phyloP scores from a whole-genome alignment of 2,888 invertebrate species.

The Orchesella flavescens region DNA sequence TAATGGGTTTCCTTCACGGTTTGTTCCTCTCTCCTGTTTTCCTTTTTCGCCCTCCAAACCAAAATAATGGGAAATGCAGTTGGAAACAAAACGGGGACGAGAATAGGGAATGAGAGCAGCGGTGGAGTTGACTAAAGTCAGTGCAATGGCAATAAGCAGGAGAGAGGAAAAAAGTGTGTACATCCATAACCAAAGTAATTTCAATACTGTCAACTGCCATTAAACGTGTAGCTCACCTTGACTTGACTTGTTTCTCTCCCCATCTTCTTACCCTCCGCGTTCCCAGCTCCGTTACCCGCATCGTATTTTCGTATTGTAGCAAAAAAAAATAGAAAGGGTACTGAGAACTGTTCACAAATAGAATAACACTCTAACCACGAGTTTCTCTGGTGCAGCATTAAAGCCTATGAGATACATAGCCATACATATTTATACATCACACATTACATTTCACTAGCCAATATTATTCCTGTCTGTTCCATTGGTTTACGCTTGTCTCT shows the following conservation, averaged over 20 bases:
- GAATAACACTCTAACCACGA: background rate
- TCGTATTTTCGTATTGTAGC: background rate
- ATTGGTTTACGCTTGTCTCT: conserved; percentile 3
- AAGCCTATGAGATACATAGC: background rate
- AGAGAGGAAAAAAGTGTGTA: conserved; percentile 2
- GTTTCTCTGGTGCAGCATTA: background rate
- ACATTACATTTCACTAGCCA: background rate
- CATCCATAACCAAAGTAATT: conserved; percentile 45
- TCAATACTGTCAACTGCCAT: conserved; percentile 45
- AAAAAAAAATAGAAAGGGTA: background rate
- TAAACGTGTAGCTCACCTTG: conserved; percentile 34
- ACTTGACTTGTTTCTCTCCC: conserved; percentile 18
- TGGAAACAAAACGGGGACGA: background rate
- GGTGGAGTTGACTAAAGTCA: background rate
- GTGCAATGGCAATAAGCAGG: background rate
- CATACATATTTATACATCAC: background rate
- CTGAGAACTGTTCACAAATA: background rate
- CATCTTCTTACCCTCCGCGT: background rate
- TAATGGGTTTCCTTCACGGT: conserved; percentile 18
- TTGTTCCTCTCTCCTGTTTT: background rate
- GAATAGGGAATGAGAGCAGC: background rate
- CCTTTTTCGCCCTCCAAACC: background rate
- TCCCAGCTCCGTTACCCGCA: background rate
- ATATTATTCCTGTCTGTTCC: conserved; percentile 38
- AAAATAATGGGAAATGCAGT: background rate